Evolutionary conservation across 2,888 invertebrate species (phyloP).

Genomic region (Euphydryas editha): DNA sequence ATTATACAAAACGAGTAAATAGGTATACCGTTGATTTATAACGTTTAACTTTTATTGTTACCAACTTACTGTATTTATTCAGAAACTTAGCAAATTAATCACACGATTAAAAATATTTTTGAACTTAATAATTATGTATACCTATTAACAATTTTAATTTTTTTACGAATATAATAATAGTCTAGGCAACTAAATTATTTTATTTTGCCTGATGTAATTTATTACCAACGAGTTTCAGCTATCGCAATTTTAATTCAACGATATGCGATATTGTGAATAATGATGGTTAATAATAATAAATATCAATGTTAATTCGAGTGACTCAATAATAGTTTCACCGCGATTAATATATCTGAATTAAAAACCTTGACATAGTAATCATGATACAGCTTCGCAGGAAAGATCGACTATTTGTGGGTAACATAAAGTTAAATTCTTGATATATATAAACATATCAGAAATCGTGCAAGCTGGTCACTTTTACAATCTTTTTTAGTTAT

Average conservation of each 20-base stretch:
- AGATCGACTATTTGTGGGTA: constrained; percentile 5
- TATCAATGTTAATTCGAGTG: constrained; percentile 11
- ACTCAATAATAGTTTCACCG: constrained; percentile 15
- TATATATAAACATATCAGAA: not conserved
- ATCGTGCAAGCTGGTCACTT: not conserved
- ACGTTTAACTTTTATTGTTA: too few species aligned
- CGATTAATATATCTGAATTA: constrained; percentile 16
- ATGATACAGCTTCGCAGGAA: constrained; percentile 18
- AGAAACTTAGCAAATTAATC: too few species aligned
- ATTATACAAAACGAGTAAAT: too few species aligned
- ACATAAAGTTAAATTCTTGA: not conserved
- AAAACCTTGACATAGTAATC: constrained; percentile 25
- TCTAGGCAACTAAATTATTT: not conserved
- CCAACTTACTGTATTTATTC: too few species aligned
- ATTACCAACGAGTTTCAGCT: not conserved
- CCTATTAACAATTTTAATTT: not conserved
- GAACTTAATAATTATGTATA: too few species aligned
- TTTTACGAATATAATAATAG: not conserved
- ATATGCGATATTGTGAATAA: not conserved
- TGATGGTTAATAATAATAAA: constrained; percentile 3
- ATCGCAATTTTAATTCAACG: constrained; percentile 1
- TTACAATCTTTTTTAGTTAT: too few species aligned
- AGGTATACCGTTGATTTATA: too few species aligned
- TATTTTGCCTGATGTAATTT: not conserved
- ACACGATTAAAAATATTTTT: too few species aligned